These are phyloP conservation scores for Diarsia dahlii DNA, from an alignment of 2,888 invertebrate species.

Conservation along the genomic window DNA sequence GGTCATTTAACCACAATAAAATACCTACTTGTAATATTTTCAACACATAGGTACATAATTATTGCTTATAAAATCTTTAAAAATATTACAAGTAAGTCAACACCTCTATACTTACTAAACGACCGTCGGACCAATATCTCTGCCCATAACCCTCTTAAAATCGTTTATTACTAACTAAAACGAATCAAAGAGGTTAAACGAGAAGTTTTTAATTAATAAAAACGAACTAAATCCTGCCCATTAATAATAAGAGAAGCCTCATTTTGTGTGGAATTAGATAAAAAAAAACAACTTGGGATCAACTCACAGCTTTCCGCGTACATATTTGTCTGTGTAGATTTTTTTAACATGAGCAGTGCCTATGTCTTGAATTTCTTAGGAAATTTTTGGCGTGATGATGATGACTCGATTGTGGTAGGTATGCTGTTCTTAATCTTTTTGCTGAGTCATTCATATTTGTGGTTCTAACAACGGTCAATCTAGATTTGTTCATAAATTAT, in stretches of 20 bases:
- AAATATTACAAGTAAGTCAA: slow-evolving; percentile 19
- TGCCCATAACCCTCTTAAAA: slow-evolving; percentile 30
- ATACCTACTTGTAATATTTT: not conserved
- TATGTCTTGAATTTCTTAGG: slow-evolving; percentile 15
- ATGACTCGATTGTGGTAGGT: slow-evolving; percentile 12
- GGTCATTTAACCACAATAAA: not conserved
- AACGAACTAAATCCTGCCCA: slow-evolving; percentile 54
- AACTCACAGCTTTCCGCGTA: slow-evolving; percentile 81
- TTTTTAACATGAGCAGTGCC: slow-evolving; percentile 32
- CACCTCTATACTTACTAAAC: not conserved
- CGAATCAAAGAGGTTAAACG: slow-evolving; percentile 60
- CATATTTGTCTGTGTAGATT: slow-evolving; percentile 73
- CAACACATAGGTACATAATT: not conserved
- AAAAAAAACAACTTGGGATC: slow-evolving; percentile 77
- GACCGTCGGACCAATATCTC: slow-evolving; percentile 20
- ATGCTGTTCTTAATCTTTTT: not conserved
- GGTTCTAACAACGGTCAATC: not conserved
- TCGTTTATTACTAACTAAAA: slow-evolving; percentile 63
- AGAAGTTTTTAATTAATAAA: slow-evolving; percentile 66
- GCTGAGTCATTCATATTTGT: slow-evolving; percentile 14
- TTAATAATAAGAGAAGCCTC: slow-evolving; percentile 54
- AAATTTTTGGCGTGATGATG: not conserved
- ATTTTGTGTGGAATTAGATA: slow-evolving; percentile 58
- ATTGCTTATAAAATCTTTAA: not conserved
- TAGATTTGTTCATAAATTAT: not conserved